A percentile compares a stretch with the other conserved stretches of the same genome.
Evolutionary conservation across 2,113 vertebrate genomes (phyloP).

Genomic region (Coracopsis vasa): DNA sequence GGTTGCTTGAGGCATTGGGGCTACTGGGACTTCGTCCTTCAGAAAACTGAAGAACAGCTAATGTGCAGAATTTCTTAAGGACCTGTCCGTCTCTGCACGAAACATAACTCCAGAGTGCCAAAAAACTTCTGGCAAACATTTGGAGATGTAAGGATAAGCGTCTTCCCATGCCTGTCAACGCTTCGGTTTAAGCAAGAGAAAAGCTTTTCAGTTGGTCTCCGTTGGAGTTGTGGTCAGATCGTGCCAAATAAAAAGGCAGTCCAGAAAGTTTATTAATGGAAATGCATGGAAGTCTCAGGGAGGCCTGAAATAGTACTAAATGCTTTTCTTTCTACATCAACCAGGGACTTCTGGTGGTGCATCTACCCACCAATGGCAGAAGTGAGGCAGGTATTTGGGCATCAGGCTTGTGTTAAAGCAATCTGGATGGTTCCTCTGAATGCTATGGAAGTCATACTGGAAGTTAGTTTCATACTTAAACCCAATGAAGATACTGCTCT

Average conservation of each 20-base stretch:
- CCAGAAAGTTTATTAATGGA: neutral
- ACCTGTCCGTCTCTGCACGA: neutral
- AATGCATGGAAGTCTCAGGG: neutral
- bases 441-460: fast-evolving
- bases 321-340: neutral
- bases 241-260: neutral
- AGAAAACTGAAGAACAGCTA: neutral
- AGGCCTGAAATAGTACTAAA: neutral
- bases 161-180: slow-evolving; percentile 8
- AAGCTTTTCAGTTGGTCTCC: neutral
- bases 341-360: neutral
- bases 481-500: neutral
- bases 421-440: neutral
- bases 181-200: neutral
- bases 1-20: neutral
- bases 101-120: fast-evolving
- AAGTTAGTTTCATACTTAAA: neutral
- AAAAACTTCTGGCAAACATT: fast-evolving
- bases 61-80: neutral
- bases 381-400: neutral
- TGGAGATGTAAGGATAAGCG: neutral
- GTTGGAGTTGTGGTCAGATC: fast-evolving
- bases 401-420: fast-evolving
- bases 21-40: slow-evolving; percentile 3
- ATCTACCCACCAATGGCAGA: neutral